Conservation (phyloP, 2,888 invertebrate genomes). For the Eurytoma adleriae region DNA sequence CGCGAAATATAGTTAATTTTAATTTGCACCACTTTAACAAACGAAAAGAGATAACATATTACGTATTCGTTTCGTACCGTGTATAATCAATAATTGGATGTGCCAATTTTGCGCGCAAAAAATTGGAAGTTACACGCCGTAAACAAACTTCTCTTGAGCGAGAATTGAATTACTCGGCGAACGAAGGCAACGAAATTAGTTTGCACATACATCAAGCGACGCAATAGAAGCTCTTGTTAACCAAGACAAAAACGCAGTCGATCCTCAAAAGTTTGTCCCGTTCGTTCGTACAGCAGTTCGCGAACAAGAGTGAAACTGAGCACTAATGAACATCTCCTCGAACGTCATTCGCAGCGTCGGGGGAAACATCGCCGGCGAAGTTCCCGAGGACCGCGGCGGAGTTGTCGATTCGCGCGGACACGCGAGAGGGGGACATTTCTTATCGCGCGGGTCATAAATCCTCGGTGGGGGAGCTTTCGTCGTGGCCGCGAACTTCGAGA, state of each 20-base stretch:
- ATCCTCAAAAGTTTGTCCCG: neutral
- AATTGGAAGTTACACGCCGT: too few species aligned
- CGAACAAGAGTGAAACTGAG: neutral
- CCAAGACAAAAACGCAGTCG: neutral
- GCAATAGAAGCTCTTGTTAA: neutral
- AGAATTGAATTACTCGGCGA: too few species aligned
- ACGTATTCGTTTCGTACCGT: too few species aligned
- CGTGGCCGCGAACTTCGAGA: slow-evolving; percentile 17
- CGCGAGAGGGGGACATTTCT: neutral
- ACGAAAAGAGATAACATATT: too few species aligned
- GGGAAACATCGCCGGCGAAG: neutral
- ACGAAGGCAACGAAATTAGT: too few species aligned
- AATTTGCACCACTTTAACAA: too few species aligned
- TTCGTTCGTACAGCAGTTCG: neutral
- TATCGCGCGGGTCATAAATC: slow-evolving; percentile 17
- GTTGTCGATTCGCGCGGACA: neutral
- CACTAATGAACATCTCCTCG: neutral
- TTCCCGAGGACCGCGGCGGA: neutral
- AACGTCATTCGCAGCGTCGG: neutral
- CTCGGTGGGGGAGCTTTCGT: slow-evolving; percentile 16
- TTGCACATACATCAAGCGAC: too few species aligned
- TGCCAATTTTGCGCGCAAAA: too few species aligned
- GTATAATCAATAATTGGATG: too few species aligned
- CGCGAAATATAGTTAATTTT: too few species aligned
- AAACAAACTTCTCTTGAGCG: too few species aligned